Evolutionary conservation across 2,888 invertebrate species (phyloP).

Genomic region (Drosophila acutilabella): DNA sequence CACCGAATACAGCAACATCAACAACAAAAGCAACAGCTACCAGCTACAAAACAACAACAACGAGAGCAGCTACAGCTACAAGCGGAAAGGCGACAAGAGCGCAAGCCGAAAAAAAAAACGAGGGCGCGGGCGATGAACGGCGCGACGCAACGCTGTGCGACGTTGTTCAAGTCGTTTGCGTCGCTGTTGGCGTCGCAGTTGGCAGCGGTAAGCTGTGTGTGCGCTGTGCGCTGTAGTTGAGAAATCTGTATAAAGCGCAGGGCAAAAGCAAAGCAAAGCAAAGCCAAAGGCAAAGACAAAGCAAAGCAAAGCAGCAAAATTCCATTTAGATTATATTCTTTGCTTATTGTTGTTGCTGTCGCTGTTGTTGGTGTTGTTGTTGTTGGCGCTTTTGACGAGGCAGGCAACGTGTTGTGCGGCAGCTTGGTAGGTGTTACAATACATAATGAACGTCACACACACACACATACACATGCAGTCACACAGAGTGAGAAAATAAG

Average conservation of each 20-base stretch:
- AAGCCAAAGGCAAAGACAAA: constrained; percentile 50
- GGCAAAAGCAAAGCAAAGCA: constrained; percentile 18
- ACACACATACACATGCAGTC: constrained; percentile 22
- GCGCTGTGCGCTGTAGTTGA: constrained; percentile 2
- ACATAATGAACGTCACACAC: constrained; percentile 61
- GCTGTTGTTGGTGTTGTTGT: constrained; percentile 36
- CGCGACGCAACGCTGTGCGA: constrained; percentile 36
- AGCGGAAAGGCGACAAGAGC: constrained; percentile 37
- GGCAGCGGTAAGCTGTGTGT: background rate
- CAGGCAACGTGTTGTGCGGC: constrained; percentile 58
- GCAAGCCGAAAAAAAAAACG: constrained; percentile 49
- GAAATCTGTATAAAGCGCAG: constrained; percentile 63
- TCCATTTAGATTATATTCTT: constrained; percentile 75
- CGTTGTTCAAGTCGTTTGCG: constrained; percentile 59
- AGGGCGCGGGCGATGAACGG: constrained; percentile 42
- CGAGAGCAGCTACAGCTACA: constrained; percentile 15
- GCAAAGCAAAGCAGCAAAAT: constrained; percentile 67
- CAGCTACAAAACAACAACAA: constrained; percentile 2
- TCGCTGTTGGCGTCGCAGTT: constrained; percentile 50
- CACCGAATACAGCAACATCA: constrained; percentile 5
- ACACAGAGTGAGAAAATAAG: background rate
- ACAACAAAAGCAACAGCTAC: constrained; percentile 13
- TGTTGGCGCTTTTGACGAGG: constrained; percentile 64
- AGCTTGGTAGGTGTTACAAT: constrained; percentile 74
- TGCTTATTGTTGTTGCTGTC: constrained; percentile 35